These are phyloP conservation scores for Hystrix brachyura DNA, from an alignment of 2,113 vertebrate genomes.

Conservation along the genomic window DNA sequence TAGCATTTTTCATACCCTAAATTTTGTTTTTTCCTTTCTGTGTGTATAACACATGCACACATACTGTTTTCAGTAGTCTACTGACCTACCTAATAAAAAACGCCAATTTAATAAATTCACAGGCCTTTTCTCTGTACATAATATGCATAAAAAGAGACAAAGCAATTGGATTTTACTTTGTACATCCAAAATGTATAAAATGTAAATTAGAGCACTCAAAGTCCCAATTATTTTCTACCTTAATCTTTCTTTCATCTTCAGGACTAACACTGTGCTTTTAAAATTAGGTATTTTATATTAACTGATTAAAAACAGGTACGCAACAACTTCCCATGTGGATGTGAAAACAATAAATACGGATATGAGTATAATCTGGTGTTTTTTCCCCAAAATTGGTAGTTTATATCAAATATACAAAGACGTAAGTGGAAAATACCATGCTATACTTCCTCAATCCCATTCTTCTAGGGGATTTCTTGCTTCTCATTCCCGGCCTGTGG, in stretches of 20 bases:
- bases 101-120: background rate
- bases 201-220: background rate
- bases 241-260: background rate
- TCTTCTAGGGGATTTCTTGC: background rate
- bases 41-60: background rate
- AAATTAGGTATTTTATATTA: slow-evolving; percentile 25
- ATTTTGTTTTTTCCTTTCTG: background rate
- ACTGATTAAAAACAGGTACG: background rate
- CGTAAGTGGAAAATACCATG: background rate
- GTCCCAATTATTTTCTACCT: background rate
- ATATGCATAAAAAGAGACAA: background rate
- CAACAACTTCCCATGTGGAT: background rate
- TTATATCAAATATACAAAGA: background rate
- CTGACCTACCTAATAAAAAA: background rate
- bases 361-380: background rate
- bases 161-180: background rate
- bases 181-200: background rate
- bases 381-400: background rate
- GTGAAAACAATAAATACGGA: background rate
- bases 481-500: background rate
- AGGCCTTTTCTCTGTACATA: background rate
- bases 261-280: background rate
- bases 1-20: background rate
- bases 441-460: background rate
- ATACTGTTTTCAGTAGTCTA: background rate